These are phyloP conservation scores for Nemotelus nigrinus DNA, from an alignment of 2,888 invertebrate species.

Conservation along the genomic window DNA sequence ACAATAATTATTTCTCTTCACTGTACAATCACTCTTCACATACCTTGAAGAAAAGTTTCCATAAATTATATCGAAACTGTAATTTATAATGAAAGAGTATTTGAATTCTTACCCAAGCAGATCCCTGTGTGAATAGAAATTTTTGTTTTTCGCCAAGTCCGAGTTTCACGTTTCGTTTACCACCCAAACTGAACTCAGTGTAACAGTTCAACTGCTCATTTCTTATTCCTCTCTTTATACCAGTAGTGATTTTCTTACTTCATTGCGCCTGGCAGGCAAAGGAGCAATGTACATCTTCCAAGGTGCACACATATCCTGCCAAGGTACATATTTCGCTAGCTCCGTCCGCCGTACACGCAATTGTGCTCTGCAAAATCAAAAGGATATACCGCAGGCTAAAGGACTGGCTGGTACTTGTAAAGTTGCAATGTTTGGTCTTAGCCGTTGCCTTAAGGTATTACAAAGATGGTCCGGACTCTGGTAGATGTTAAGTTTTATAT, in stretches of 20 bases:
- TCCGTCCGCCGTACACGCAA: background rate
- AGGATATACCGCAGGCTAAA: background rate
- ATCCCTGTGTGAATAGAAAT: background rate
- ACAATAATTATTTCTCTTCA: background rate
- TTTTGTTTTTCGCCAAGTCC: background rate
- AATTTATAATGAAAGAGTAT: conserved; percentile 42
- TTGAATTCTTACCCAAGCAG: background rate
- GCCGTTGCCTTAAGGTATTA: conserved; percentile 40
- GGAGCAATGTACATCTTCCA: background rate
- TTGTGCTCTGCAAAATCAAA: background rate
- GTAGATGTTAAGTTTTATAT: conserved; percentile 23
- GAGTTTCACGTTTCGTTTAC: background rate
- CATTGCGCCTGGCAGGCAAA: background rate
- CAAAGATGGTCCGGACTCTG: conserved; percentile 6
- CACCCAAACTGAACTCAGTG: background rate
- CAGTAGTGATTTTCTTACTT: conserved; percentile 17
- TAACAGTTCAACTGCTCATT: conserved; percentile 5
- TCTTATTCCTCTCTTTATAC: conserved; percentile 9
- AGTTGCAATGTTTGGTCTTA: conserved; percentile 32
- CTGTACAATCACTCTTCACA: background rate
- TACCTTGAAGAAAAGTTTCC: conserved; percentile 43
- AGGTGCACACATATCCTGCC: conserved; percentile 32
- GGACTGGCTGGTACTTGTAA: conserved; percentile 6
- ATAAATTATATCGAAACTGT: conserved; percentile 44
- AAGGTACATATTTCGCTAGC: background rate